Evolutionary conservation across 2,888 invertebrate species (phyloP).

Genomic region (Morpho deidamia): DNA sequence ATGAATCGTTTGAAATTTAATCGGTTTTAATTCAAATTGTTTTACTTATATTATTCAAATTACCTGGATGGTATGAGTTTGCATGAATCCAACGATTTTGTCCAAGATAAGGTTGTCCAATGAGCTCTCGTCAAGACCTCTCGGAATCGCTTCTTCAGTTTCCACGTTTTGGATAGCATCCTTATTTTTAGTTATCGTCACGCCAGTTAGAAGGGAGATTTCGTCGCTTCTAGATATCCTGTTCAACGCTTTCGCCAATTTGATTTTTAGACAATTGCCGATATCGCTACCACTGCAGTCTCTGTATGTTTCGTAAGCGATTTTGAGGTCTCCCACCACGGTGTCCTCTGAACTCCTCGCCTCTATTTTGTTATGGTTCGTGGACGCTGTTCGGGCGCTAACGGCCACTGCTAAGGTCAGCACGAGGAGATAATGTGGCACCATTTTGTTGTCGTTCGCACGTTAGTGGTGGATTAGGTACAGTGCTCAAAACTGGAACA

Average conservation of each 20-base stretch:
- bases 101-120: constrained; percentile 87
- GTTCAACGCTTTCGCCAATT: constrained; percentile 87
- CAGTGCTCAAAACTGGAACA: constrained; percentile 65
- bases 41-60: constrained; percentile 10
- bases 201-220: constrained; percentile 84
- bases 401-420: constrained; percentile 73
- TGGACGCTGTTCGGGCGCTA: constrained; percentile 71
- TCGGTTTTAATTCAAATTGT: too few relatives aligned
- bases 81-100: constrained; percentile 85
- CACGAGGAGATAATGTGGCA: constrained; percentile 77
- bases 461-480: constrained; percentile 60
- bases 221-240: constrained; percentile 84
- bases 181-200: constrained; percentile 84
- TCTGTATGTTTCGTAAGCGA: constrained; percentile 88
- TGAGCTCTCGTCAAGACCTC: constrained; percentile 84
- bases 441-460: constrained; percentile 72
- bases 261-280: constrained; percentile 87
- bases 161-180: constrained; percentile 71
- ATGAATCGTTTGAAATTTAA: too few relatives aligned
- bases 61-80: constrained; percentile 88
- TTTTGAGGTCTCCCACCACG: constrained; percentile 82
- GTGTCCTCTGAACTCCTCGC: constrained; percentile 64
- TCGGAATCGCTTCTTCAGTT: constrained; percentile 85
- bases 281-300: constrained; percentile 86
- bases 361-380: constrained; percentile 66